phyloP scores from a whole-genome alignment of 2,888 invertebrate genomes.

The Sphaerophoria rueppellii region DNA sequence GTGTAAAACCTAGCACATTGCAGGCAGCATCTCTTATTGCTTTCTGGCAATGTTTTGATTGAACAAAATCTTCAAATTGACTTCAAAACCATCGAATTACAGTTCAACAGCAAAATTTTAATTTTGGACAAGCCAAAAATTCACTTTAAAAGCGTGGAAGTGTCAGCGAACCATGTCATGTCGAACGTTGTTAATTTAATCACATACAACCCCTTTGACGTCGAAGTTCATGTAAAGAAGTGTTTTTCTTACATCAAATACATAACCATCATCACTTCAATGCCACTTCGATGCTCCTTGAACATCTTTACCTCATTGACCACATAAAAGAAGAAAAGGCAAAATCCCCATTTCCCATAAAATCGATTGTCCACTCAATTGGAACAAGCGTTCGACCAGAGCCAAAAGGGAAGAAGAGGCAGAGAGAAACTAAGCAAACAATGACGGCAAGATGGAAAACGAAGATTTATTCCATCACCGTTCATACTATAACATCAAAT shows the following conservation, averaged over 20 bases:
- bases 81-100: too few species aligned
- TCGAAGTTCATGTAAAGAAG: not conserved
- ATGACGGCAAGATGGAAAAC: conserved; percentile 32
- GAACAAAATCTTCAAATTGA: too few species aligned
- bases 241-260: conserved; percentile 5
- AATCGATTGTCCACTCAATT: conserved; percentile 10
- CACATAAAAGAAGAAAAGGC: conserved; percentile 46
- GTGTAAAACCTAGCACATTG: too few species aligned
- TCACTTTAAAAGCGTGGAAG: not conserved
- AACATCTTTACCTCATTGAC: conserved; percentile 31
- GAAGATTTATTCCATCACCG: conserved; percentile 63
- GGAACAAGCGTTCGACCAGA: not conserved
- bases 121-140: too few species aligned
- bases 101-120: too few species aligned
- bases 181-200: conserved; percentile 17
- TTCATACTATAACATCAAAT: conserved; percentile 48
- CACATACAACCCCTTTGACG: conserved; percentile 12
- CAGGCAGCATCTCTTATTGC: too few species aligned
- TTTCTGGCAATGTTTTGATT: too few species aligned
- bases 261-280: not conserved
- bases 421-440: not conserved
- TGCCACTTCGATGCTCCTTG: not conserved
- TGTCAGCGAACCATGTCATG: not conserved
- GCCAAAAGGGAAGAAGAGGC: not conserved
- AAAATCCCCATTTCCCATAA: conserved; percentile 29